These are phyloP conservation scores for Apogon talboti DNA, from an alignment of 2,797 vertebrate genomes.

Conservation along the genomic window DNA sequence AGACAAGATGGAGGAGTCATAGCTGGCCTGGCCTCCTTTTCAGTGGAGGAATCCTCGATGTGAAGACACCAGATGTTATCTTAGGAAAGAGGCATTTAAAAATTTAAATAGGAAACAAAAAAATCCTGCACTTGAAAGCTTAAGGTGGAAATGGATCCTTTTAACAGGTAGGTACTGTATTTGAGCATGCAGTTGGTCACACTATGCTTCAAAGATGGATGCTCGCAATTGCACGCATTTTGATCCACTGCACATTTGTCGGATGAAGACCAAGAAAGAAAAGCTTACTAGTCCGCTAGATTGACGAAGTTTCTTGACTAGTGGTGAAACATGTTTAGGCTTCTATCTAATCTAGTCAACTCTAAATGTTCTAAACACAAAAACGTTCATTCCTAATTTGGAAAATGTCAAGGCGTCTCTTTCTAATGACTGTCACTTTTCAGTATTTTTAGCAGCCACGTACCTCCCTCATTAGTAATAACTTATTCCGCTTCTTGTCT, in stretches of 20 bases:
- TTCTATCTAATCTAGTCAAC: too few species aligned
- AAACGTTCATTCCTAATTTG: background rate
- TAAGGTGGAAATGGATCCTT: slow-evolving; percentile 1
- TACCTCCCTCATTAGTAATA: slow-evolving; percentile 7
- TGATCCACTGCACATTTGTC: background rate
- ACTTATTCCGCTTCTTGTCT: slow-evolving; percentile 1
- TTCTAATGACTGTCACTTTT: slow-evolving; percentile 2
- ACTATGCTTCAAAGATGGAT: background rate
- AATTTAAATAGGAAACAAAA: slow-evolving; percentile 1
- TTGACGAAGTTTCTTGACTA: background rate
- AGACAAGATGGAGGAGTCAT: slow-evolving; percentile 81
- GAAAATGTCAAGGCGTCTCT: background rate
- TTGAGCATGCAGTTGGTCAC: background rate
- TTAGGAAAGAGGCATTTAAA: slow-evolving; percentile 4
- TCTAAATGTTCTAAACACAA: background rate
- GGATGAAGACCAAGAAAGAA: background rate
- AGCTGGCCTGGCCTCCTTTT: slow-evolving; percentile 68
- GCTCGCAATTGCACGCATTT: slow-evolving; percentile 11
- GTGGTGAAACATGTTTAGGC: background rate
- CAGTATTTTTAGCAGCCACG: background rate
- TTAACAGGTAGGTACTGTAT: slow-evolving; percentile 2
- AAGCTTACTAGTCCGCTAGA: background rate
- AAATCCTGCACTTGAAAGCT: background rate
- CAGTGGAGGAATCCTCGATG: slow-evolving; percentile 21
- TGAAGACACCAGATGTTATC: slow-evolving; percentile 57